Evolutionary conservation across 2,113 vertebrate species (phyloP), one percentile per base, ranked within the genome.

Genomic region (Martes martes): DNA sequence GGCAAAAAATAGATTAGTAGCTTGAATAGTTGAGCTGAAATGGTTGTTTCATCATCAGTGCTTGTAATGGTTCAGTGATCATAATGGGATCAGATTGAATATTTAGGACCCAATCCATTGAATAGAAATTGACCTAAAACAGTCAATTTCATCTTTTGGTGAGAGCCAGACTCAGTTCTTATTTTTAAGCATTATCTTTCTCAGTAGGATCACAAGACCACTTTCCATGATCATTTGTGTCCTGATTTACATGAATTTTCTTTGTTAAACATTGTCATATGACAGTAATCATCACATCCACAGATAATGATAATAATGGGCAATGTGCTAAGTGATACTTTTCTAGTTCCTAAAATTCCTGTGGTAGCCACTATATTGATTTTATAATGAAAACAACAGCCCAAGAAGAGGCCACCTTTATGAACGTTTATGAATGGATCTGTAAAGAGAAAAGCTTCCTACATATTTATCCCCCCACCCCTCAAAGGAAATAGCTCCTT

Each of bases 11-110:
- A 89, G 93, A 85, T 92, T 39, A 90, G 94, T 63, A 91, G 71
- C 23, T 96, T 88, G 87, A 95, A 95, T 31, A 59, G 57, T 63
- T 45, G 42, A 89, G 95, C 92, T 92, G 69, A 97, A 95, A 78
- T n/a, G 57, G 83, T 89, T 95, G 94, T 95, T 96, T 87, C 57
- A 73, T 89, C 63, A 80, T 74, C 57, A 11, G 63, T 89, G 79
- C 57, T 26, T 80, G 16, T 90, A 78, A 96, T 42, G 73, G 82
- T 82, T 95, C 82, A 81, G 69, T 23, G 84, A 94, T 33, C 76
- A 13, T 61, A 73, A 91, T 36, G 61, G 88, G 71, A 84, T 95
- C 31, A 24, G 50, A 88, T 45, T 92, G 90, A 96, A 73, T 63
- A 97, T 95, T 91, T 89, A 61, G 18, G 33, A 88, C 50, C 81